These are phyloP conservation scores for Leucosticte australis DNA, from an alignment of 2,113 vertebrate species.

Conservation along the genomic window DNA sequence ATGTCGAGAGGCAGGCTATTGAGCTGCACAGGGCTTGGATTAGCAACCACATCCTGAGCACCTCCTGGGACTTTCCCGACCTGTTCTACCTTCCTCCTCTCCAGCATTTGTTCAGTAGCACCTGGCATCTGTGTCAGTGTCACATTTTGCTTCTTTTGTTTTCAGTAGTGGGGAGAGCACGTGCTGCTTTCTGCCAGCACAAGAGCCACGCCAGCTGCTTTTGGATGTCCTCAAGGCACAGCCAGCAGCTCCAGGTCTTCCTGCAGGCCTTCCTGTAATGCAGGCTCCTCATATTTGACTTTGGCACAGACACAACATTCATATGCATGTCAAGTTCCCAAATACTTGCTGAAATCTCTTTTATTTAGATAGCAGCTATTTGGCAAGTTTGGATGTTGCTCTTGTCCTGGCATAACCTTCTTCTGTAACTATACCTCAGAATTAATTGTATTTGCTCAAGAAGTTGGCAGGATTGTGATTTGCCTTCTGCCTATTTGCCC, in stretches of 20 bases:
- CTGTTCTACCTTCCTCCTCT: background rate
- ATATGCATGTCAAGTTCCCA: background rate
- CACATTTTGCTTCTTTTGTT: background rate
- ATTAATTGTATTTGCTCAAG: slow-evolving; percentile 35
- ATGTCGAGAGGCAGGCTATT: background rate
- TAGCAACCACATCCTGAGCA: background rate
- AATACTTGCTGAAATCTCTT: slow-evolving; percentile 17
- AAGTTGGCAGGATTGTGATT: slow-evolving; percentile 9
- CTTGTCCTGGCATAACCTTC: slow-evolving; percentile 17
- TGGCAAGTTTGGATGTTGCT: slow-evolving; percentile 16
- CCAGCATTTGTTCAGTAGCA: slow-evolving; percentile 5
- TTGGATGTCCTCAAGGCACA: slow-evolving; percentile 16
- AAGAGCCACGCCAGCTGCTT: background rate
- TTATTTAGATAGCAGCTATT: slow-evolving; percentile 8
- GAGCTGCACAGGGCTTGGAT: background rate
- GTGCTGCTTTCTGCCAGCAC: background rate
- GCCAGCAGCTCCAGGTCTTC: background rate
- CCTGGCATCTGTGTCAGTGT: background rate
- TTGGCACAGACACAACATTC: background rate
- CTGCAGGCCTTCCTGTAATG: background rate
- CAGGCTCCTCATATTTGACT: background rate
- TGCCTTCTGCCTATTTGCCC: background rate
- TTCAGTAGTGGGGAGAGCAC: fast-evolving
- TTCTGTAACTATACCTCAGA: slow-evolving; percentile 1
- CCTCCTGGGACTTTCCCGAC: fast-evolving